Evolutionary conservation across 1,140 invertebrate genomes (phyloP), one percentile per base, ranked within the genome.

Genomic region (Andrena cerasifolii): DNA sequence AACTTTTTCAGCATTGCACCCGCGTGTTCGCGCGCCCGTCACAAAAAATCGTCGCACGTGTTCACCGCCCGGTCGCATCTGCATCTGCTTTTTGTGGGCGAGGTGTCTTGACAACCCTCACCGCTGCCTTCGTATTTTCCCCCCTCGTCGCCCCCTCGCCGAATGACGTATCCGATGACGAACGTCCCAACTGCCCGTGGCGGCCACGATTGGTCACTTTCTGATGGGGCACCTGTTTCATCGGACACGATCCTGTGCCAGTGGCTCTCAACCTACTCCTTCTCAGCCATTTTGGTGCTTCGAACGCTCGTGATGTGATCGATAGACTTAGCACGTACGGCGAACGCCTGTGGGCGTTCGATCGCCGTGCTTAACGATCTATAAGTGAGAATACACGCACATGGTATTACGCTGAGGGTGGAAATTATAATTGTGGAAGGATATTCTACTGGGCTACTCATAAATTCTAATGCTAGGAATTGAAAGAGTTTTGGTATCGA

Each of bases 41-140:
- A 79, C 18, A 76, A 84, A 87, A 88, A 85, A 82, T 59, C 56
- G 63, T 74, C 78, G 82, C 90, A 90, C 89, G 89, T 90, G 89
- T 86, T 83, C 79, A 61, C 80, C 66, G 79, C 77, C 66, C 79
- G 63, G 71, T 73, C 81, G 85, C 89, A 88, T 89, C 85, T 89
- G 87, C 85, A 81, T 85, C 74, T 67, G 67, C 62, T 90, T 90
- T 90, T 88, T 89, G 80, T 86, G 82, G 58, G 76, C 79, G 81
- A 86, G 83, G 73, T 80, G 75, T 78, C 65, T 61, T 80, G 76
- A 82, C 75, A 84, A 28, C 40, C 73, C 61, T 70, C 51, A 21
- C 36, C 36, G 56, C 47, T n/a, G 45, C 58, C n/a, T 63, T 68
- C 45, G 68, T 59, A 63, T 61, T 78, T 76, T 61, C 73, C 21